phyloP scores from a whole-genome alignment of 2,888 invertebrate species.

The Protophormia terraenovae region DNA sequence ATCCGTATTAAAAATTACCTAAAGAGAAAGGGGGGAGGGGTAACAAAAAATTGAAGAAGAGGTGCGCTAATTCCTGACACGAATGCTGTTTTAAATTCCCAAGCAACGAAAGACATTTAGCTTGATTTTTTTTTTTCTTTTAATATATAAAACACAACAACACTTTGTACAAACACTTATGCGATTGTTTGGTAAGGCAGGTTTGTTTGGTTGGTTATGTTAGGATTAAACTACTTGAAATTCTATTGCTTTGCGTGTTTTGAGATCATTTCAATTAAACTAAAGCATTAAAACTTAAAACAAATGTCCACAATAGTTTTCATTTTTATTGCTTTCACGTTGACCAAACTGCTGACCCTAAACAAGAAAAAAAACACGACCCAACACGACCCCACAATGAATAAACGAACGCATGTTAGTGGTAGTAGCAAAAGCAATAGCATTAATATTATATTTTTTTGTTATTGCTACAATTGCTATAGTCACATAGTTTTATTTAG shows the following conservation, averaged over 20 bases:
- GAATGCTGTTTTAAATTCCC: conserved; percentile 42
- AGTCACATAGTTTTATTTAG: too few relatives aligned
- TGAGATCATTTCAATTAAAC: conserved; percentile 64
- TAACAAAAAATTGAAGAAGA: conserved; percentile 12
- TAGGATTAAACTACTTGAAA: conserved; percentile 48
- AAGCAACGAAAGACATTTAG: too few relatives aligned
- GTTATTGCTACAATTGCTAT: background rate
- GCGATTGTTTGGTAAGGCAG: background rate
- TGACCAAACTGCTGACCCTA: background rate
- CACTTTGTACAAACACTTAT: background rate
- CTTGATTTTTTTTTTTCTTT: too few relatives aligned
- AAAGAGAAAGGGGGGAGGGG: background rate
- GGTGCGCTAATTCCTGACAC: conserved; percentile 58
- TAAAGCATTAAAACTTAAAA: conserved; percentile 65
- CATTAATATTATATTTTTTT: background rate
- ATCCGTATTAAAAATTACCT: conserved; percentile 2
- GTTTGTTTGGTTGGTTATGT: background rate
- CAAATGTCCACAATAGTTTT: conserved; percentile 62
- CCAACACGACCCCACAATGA: background rate
- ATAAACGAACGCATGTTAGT: background rate
- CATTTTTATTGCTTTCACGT: conserved; percentile 43
- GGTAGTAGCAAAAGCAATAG: background rate
- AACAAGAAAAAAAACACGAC: background rate
- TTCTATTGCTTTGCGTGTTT: conserved; percentile 63
- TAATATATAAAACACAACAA: background rate